Evolutionary conservation across 2,888 invertebrate species (phyloP), one percentile per base, ranked within the genome.

Genomic region (Calameuta filiformis): DNA sequence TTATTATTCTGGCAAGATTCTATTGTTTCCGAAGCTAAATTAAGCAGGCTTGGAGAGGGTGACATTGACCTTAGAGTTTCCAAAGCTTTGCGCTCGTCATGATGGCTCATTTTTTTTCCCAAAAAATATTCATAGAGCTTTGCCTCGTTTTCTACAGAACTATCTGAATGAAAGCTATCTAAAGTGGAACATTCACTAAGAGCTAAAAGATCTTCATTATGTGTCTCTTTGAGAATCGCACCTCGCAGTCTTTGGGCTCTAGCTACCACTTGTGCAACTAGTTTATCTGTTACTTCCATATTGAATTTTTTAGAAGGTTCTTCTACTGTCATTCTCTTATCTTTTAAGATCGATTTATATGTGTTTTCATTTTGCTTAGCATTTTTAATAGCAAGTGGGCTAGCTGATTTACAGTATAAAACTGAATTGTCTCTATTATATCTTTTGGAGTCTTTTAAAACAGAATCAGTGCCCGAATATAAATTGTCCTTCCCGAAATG

Each of bases 41-140:
- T 84, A 12, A 86, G 85, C 31, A 87, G 83, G 82, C 86, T 91
- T 80, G 90, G 88, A 37, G 89, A 86, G 31, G 91, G 91, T 69
- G 93, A 92, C 81, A 91, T 89, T 6, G 90, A 89, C 78, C 90
- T 87, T 34, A 93, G 87, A 12, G 90, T 91, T 78, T 92, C 89
- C 69, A 93, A 84, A 11, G 92, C 92, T 83, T 89, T 85, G 75
- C 87, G 86, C 81, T 93, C 92, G 69, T 93, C 92, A 35, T 84
- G 84, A 78, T 82, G 85, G 12, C 89, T 87, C 91, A 93, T 91
- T 73, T 91, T 88, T 79, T 92, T 92, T 3, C 92, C 93, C 80
- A 85, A 76, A 75, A 87, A 85, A 76, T 87, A 87, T 78, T 89
- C 85, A 34, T 87, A 86, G 4, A 89, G 81, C 56, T 87, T 85